Conservation (phyloP, 2,797 vertebrate species). For the Nannoperca australis region DNA sequence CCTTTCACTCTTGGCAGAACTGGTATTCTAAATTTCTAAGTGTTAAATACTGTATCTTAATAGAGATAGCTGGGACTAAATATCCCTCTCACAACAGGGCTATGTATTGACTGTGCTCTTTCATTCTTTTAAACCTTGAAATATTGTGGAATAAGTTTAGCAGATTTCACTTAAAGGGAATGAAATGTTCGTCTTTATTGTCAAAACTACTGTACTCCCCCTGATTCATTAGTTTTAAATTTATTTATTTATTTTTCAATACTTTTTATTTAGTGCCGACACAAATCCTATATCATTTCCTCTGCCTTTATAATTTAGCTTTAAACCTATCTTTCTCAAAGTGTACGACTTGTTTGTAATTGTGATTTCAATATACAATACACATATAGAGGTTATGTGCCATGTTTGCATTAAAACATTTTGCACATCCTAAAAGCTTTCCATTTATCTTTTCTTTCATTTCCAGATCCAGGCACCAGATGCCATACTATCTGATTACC, state of each 20-base stretch:
- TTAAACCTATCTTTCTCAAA: constrained; percentile 18
- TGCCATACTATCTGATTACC: constrained; percentile 72
- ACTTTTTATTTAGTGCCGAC: constrained; percentile 20
- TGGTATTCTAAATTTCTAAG: constrained; percentile 20
- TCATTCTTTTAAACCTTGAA: constrained; percentile 2
- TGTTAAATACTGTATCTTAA: constrained; percentile 37
- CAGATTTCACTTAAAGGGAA: constrained; percentile 67
- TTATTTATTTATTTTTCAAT: constrained; percentile 73
- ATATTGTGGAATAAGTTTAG: constrained; percentile 8
- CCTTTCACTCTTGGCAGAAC: constrained; percentile 36
- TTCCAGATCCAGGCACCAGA: constrained; percentile 43
- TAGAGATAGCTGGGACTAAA: constrained; percentile 12
- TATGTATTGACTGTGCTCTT: constrained; percentile 35
- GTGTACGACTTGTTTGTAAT: constrained; percentile 10
- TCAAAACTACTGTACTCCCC: constrained; percentile 30
- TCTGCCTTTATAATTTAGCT: constrained; percentile 28
- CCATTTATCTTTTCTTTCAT: not conserved
- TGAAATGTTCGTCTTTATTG: constrained; percentile 24
- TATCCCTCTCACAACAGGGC: constrained; percentile 38
- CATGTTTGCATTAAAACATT: constrained; percentile 35
- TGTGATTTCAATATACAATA: constrained; percentile 32
- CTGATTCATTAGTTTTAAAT: constrained; percentile 51
- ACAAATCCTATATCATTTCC: constrained; percentile 29
- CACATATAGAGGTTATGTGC: constrained; percentile 22
- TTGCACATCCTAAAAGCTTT: constrained; percentile 24